These are phyloP conservation scores for Magallana angulata DNA, from an alignment of 1,140 invertebrate species.

Conservation along the genomic window DNA sequence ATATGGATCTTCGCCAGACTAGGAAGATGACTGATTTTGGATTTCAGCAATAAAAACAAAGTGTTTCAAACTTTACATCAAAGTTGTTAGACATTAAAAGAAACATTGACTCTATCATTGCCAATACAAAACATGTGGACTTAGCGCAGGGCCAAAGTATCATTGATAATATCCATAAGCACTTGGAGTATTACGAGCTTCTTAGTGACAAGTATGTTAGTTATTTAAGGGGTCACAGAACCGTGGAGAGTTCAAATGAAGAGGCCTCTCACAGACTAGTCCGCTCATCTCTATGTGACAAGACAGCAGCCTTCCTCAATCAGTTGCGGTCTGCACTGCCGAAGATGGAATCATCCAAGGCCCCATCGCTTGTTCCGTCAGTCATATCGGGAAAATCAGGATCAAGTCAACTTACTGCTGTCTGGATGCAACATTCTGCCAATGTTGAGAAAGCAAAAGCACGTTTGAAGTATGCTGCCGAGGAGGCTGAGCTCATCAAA, in stretches of 20 bases:
- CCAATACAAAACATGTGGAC: background rate
- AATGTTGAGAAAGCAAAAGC: conserved; percentile 13
- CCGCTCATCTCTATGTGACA: background rate
- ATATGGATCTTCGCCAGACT: background rate
- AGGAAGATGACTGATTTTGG: background rate
- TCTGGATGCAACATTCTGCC: background rate
- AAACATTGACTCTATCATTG: background rate
- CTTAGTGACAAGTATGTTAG: background rate
- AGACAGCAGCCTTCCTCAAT: background rate
- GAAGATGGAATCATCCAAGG: background rate
- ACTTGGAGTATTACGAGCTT: background rate
- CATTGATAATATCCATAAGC: background rate
- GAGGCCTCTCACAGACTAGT: background rate
- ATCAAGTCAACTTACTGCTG: background rate
- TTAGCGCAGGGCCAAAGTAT: background rate
- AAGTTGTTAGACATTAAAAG: background rate
- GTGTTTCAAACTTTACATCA: background rate
- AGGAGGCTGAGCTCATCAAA: conserved; percentile 2
- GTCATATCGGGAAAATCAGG: background rate
- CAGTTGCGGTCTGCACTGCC: background rate
- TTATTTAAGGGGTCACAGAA: background rate
- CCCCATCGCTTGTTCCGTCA: background rate
- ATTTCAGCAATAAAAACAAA: background rate
- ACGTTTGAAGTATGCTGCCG: conserved; percentile 27
- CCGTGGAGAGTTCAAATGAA: background rate